phyloP scores from a whole-genome alignment of 2,888 invertebrate genomes.

The Lottia scabra region DNA sequence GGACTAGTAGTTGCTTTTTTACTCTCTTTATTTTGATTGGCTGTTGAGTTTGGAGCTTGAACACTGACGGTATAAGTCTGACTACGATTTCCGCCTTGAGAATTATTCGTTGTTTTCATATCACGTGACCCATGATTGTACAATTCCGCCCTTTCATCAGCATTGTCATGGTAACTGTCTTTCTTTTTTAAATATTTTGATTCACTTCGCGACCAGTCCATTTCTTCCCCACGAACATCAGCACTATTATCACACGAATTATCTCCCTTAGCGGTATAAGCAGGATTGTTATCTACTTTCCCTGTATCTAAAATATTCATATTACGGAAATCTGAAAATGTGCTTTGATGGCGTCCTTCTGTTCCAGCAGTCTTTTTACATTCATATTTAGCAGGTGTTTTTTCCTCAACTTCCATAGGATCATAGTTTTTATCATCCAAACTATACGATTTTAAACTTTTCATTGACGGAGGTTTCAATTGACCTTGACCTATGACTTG shows the following conservation, averaged over 20 bases:
- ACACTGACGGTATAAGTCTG: slow-evolving; percentile 21
- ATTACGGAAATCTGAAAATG: slow-evolving; percentile 52
- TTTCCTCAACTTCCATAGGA: slow-evolving; percentile 13
- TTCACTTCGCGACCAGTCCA: slow-evolving; percentile 33
- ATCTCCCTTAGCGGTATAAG: slow-evolving; percentile 26
- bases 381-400: slow-evolving; percentile 7
- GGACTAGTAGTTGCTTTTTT: slow-evolving; percentile 37
- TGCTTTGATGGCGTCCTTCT: slow-evolving; percentile 42
- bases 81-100: slow-evolving; percentile 12
- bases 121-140: background rate
- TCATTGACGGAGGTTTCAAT: slow-evolving; percentile 15
- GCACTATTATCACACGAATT: slow-evolving; percentile 24
- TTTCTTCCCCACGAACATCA: slow-evolving; percentile 27
- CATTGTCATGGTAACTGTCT: slow-evolving; percentile 1
- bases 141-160: background rate
- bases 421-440: slow-evolving; percentile 8
- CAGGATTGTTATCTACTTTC: slow-evolving; percentile 8
- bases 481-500: slow-evolving; percentile 27
- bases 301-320: slow-evolving; percentile 39
- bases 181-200: slow-evolving; percentile 25
- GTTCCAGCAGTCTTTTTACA: slow-evolving; percentile 10
- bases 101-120: slow-evolving; percentile 1
- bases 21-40: background rate
- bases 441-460: slow-evolving; percentile 24
- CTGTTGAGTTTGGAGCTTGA: slow-evolving; percentile 19